These are phyloP conservation scores for Struthio camelus DNA, from an alignment of 2,113 vertebrate species.

Conservation along the genomic window DNA sequence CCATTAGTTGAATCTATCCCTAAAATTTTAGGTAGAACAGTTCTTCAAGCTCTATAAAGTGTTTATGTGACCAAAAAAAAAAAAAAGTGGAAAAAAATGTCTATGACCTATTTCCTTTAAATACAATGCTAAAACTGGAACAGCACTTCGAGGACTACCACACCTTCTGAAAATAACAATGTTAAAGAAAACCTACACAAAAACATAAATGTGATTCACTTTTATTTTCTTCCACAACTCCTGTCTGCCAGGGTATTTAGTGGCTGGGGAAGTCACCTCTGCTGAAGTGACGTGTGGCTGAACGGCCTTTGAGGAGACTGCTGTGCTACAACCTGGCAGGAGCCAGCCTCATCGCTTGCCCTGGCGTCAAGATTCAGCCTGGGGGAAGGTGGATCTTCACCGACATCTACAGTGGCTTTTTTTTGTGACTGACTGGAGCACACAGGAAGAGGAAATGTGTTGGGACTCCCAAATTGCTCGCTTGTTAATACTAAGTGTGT, in stretches of 20 bases:
- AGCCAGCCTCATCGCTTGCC: background rate
- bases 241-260: background rate
- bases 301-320: background rate
- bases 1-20: background rate
- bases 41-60: background rate
- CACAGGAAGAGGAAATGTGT: background rate
- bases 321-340: background rate
- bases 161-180: background rate
- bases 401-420: background rate
- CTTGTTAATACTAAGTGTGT: background rate
- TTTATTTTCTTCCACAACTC: background rate
- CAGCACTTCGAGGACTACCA: background rate
- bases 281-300: background rate
- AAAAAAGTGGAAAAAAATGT: background rate
- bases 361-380: background rate
- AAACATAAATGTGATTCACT: background rate
- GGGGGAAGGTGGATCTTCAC: background rate
- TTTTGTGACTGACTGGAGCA: constrained; percentile 1
- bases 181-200: background rate
- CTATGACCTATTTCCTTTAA: background rate
- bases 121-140: background rate
- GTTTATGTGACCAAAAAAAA: background rate
- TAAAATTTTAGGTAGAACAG: background rate
- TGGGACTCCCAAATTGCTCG: background rate
- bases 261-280: background rate